phyloP scores from a whole-genome alignment of 2,797 vertebrate species.

The Helarctos malayanus region DNA sequence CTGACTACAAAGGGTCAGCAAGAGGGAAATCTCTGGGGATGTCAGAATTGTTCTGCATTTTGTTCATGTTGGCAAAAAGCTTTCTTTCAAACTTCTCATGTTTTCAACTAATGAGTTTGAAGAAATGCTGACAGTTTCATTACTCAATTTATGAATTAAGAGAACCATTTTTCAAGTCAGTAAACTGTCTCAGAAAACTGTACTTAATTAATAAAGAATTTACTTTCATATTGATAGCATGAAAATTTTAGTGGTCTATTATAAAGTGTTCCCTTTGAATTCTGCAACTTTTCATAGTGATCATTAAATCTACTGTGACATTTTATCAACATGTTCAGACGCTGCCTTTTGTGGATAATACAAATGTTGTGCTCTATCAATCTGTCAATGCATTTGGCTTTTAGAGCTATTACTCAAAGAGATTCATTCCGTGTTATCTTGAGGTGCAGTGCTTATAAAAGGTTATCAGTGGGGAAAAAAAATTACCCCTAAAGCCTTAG shows the following conservation, averaged over 20 bases:
- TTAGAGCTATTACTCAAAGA: constrained; percentile 57
- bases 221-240: background rate
- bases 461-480: background rate
- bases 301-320: constrained; percentile 20
- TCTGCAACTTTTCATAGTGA: background rate
- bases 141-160: constrained; percentile 28
- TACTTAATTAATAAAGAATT: background rate
- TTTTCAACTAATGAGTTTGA: background rate
- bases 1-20: background rate
- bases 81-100: background rate
- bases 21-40: background rate
- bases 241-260: background rate
- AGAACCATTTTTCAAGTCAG: background rate
- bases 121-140: background rate
- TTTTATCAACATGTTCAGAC: background rate
- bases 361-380: background rate
- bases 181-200: background rate
- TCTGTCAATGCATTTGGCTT: constrained; percentile 14
- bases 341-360: constrained; percentile 23
- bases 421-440: background rate
- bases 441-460: background rate
- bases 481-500: background rate
- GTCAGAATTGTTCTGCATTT: background rate
- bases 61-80: background rate
- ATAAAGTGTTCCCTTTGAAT: constrained; percentile 1